Percentiles rank a stretch among this genome's conserved stretches.
phyloP scores from a whole-genome alignment of 2,888 invertebrate genomes.

The Acronicta alni region DNA sequence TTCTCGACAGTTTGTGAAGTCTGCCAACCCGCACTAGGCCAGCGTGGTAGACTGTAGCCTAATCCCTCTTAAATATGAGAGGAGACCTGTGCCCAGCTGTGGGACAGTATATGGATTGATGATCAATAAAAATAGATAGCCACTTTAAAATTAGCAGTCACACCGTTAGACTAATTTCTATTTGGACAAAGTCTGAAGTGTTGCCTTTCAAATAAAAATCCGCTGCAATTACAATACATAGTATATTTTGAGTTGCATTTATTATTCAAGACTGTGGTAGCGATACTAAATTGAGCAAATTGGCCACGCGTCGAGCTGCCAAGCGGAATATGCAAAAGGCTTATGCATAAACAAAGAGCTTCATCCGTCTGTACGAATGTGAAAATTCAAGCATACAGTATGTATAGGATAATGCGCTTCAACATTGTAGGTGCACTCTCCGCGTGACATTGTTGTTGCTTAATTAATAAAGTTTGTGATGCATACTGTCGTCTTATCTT shows the following conservation, averaged over 20 bases:
- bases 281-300: slow-evolving; percentile 55
- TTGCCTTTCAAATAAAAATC: slow-evolving; percentile 13
- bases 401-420: slow-evolving; percentile 16
- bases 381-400: slow-evolving; percentile 31
- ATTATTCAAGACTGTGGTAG: slow-evolving; percentile 44
- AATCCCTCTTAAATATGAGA: no score
- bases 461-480: slow-evolving; percentile 39
- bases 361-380: slow-evolving; percentile 32
- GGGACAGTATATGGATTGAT: no score
- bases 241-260: slow-evolving; percentile 39
- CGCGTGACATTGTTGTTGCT: slow-evolving; percentile 22
- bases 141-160: slow-evolving; percentile 11
- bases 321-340: slow-evolving; percentile 60
- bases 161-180: slow-evolving; percentile 19
- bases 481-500: background rate
- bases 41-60: no score
- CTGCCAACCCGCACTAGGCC: no score
- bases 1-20: no score
- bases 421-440: slow-evolving; percentile 15
- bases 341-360: slow-evolving; percentile 63
- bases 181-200: slow-evolving; percentile 15
- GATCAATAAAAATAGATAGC: background rate
- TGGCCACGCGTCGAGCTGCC: slow-evolving; percentile 40
- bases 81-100: no score
- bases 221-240: slow-evolving; percentile 40